Conservation (phyloP, 2,113 vertebrate genomes). For the Ondatra zibethicus region DNA sequence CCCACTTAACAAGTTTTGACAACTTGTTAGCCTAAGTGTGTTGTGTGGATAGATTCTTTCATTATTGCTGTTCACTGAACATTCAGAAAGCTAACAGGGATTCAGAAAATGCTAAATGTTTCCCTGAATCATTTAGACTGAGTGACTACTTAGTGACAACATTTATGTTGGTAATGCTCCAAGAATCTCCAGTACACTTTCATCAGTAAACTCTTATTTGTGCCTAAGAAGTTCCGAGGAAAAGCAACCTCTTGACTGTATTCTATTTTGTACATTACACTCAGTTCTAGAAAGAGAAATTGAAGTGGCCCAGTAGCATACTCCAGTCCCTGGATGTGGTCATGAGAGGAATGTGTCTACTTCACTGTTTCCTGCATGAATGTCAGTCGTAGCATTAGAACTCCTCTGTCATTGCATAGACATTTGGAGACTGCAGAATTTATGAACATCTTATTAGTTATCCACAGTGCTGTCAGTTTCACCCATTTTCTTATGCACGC, state of each 20-base stretch:
- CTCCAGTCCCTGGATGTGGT: not conserved
- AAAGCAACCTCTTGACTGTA: not conserved
- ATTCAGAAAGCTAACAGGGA: not conserved
- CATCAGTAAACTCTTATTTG: not conserved
- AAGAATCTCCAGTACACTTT: too few species aligned
- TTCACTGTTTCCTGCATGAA: not conserved
- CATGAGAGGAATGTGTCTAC: not conserved
- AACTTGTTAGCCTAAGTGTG: not conserved
- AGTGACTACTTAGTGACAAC: too few species aligned
- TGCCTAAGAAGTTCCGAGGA: not conserved
- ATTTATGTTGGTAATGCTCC: not conserved
- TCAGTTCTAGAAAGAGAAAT: not conserved
- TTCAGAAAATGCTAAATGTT: not conserved
- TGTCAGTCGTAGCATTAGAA: not conserved
- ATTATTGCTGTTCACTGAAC: too few species aligned
- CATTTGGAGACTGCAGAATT: not conserved
- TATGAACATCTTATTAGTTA: not conserved
- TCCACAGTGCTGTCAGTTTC: not conserved
- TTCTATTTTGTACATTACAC: not conserved
- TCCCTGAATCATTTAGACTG: not conserved
- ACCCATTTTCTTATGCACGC: not conserved
- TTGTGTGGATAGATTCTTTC: too few species aligned
- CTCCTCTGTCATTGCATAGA: too few species aligned
- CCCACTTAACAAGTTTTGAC: not conserved
- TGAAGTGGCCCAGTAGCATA: rapidly evolving